These are phyloP conservation scores for Cydia splendana DNA, from an alignment of 1,140 invertebrate genomes.

Conservation along the genomic window DNA sequence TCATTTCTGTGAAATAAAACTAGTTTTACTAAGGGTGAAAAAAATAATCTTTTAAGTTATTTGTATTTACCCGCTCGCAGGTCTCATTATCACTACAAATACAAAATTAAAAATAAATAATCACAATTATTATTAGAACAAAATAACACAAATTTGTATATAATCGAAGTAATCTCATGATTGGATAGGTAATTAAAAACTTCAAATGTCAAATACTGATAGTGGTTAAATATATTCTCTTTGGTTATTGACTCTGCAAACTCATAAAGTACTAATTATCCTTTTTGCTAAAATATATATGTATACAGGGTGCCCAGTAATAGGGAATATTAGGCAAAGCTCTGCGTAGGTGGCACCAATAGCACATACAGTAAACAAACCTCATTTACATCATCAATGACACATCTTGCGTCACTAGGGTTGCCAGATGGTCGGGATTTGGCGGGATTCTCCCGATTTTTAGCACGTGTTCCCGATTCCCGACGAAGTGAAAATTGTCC, in stretches of 20 bases:
- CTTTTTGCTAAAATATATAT: not conserved
- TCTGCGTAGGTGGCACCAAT: too few relatives aligned
- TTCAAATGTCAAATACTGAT: conserved; percentile 5
- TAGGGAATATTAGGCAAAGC: too few relatives aligned
- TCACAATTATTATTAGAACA: conserved; percentile 33
- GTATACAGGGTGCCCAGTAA: too few relatives aligned
- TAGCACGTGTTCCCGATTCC: too few relatives aligned
- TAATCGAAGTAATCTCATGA: conserved; percentile 30
- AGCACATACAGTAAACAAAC: too few relatives aligned
- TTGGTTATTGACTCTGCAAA: not conserved
- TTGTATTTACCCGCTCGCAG: conserved; percentile 35
- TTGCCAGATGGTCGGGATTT: too few relatives aligned
- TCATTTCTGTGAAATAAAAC: not conserved
- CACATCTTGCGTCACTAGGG: too few relatives aligned
- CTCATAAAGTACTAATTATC: not conserved
- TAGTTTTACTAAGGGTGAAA: not conserved
- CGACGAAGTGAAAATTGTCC: too few relatives aligned
- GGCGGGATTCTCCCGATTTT: too few relatives aligned
- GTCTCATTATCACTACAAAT: conserved; percentile 29
- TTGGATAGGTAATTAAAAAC: not conserved
- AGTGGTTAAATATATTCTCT: too few relatives aligned
- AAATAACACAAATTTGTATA: conserved; percentile 34
- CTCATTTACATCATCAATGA: too few relatives aligned
- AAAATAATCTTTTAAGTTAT: not conserved
- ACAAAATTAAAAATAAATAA: conserved; percentile 32